These are phyloP conservation scores for Gallinago jamesoni DNA, from an alignment of 2,113 vertebrate species.

Conservation along the genomic window DNA sequence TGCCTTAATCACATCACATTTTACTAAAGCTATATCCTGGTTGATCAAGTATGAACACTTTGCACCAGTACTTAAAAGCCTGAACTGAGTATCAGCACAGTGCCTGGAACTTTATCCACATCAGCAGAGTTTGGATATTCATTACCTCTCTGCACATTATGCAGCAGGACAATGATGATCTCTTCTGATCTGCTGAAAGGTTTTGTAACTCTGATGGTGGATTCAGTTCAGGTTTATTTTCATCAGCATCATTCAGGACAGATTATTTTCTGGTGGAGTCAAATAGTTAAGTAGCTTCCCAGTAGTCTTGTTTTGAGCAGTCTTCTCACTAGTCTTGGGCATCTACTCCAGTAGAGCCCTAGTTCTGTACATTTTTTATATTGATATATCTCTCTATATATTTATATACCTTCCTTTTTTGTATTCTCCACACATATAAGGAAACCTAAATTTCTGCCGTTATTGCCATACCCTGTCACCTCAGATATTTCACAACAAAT, in stretches of 20 bases:
- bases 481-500: background rate
- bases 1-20: background rate
- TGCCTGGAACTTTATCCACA: background rate
- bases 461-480: background rate
- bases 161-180: background rate
- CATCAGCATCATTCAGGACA: background rate
- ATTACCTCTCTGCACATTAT: background rate
- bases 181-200: background rate
- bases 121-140: background rate
- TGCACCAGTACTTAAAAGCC: background rate
- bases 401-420: background rate
- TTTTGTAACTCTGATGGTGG: background rate
- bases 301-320: background rate
- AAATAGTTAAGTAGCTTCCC: background rate
- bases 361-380: background rate
- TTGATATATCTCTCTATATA: no score
- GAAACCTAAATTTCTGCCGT: background rate
- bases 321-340: background rate
- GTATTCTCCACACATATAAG: background rate
- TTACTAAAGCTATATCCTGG: background rate
- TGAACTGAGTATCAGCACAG: background rate
- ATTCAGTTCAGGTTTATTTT: background rate
- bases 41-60: background rate
- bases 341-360: background rate
- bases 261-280: background rate